phyloP scores from a whole-genome alignment of 2,888 invertebrate species.

The Azorinus chamasolen region DNA sequence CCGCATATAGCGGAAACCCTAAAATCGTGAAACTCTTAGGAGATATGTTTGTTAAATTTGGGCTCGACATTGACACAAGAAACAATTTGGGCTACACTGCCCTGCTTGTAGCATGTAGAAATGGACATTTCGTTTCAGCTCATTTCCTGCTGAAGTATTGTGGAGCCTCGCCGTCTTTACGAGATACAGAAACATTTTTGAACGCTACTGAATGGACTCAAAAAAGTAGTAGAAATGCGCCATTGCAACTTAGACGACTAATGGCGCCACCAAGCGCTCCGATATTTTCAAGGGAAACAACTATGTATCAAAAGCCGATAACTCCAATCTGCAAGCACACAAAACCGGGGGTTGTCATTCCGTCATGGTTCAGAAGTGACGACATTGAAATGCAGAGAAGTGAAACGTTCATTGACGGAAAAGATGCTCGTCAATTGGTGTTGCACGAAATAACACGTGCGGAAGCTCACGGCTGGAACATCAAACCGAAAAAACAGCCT shows the following conservation, averaged over 20 bases:
- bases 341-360: constrained; percentile 62
- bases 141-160: constrained; percentile 77
- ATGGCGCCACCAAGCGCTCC: constrained; percentile 63
- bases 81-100: constrained; percentile 84
- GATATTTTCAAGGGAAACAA: constrained; percentile 72
- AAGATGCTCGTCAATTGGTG: constrained; percentile 75
- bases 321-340: constrained; percentile 75
- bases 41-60: constrained; percentile 76
- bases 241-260: constrained; percentile 51
- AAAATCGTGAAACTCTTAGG: constrained; percentile 74
- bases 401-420: constrained; percentile 70
- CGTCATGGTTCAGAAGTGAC: constrained; percentile 68
- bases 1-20: constrained; percentile 81
- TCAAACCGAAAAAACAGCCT: constrained; percentile 52
- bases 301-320: constrained; percentile 75
- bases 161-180: constrained; percentile 78
- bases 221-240: constrained; percentile 57
- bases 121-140: constrained; percentile 82
- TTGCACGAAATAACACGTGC: constrained; percentile 71
- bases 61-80: constrained; percentile 80
- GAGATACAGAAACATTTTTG: constrained; percentile 81
- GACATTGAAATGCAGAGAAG: constrained; percentile 60
- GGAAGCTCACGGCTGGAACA: constrained; percentile 65
- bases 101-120: constrained; percentile 82
- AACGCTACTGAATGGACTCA: constrained; percentile 82